Conservation (phyloP, 64 coral and sea anemone species). For the Porites australiensis region DNA sequence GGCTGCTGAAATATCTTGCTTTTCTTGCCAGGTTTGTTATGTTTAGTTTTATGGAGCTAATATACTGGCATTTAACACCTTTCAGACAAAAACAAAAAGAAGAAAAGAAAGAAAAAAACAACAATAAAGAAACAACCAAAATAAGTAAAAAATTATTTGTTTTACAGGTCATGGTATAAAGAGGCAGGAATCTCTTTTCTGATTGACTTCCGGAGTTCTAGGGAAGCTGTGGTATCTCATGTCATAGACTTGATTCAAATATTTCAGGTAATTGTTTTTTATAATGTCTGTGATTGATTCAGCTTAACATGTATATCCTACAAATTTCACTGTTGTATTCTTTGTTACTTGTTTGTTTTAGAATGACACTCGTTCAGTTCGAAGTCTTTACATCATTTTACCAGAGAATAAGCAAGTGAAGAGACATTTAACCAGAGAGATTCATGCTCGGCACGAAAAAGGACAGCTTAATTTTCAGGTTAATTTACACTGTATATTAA, state of each 20-base stretch:
- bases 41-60: background rate
- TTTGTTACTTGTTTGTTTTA: background rate
- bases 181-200: slow-evolving; percentile 72
- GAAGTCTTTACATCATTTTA: slow-evolving; percentile 68
- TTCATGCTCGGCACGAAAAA: slow-evolving; percentile 65
- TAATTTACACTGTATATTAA: background rate
- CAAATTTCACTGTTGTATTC: background rate
- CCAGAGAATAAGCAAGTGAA: slow-evolving; percentile 79
- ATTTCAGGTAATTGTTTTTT: slow-evolving; percentile 60
- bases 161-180: slow-evolving; percentile 76
- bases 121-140: no score
- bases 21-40: slow-evolving; percentile 78
- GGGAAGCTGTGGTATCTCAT: slow-evolving; percentile 43
- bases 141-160: background rate
- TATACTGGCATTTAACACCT: background rate
- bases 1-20: slow-evolving; percentile 76
- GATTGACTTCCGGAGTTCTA: slow-evolving; percentile 73
- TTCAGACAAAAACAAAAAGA: no score
- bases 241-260: slow-evolving; percentile 63
- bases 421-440: slow-evolving; percentile 79
- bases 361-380: slow-evolving; percentile 31
- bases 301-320: background rate
- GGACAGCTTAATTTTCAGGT: slow-evolving; percentile 76
- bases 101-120: no score
- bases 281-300: background rate